Evolutionary conservation across 2,888 invertebrate species (phyloP), one percentile per base, ranked within the genome.

Genomic region (Agrilus mali): DNA sequence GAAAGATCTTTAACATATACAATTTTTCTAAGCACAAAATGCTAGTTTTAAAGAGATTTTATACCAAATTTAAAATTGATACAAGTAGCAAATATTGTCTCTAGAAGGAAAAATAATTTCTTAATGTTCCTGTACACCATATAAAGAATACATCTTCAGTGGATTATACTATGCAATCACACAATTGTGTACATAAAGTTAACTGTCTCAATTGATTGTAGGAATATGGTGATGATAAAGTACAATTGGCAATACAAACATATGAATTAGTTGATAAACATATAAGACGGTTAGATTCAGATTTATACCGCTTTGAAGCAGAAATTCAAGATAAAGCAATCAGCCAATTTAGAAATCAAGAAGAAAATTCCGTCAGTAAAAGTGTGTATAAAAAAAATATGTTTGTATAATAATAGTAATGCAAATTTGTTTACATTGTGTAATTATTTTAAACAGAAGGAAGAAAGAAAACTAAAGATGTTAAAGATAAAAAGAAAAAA

Each of bases 181-280:
- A n/a, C n/a, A n/a, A n/a, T n/a, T n/a, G n/a, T n/a, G n/a, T n/a
- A n/a, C n/a, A n/a, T n/a, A n/a, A n/a, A n/a, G n/a, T n/a, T n/a
- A n/a, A n/a, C n/a, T n/a, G n/a, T n/a, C n/a, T n/a, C n/a, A n/a
- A n/a, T 35, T 35, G n/a, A 17, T 14, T 57, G 41, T 45, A 66
- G 65, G 94, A 94, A 62, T 93, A 89, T 63, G 93, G 93, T 2
- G 96, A 96, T 62, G 95, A 96, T 59, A 97, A 97, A 71, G 95
- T 97, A 31, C 92, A 94, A 63, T 72, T 97, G 47, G 95, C 97
- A 2, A 93, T 95, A 68, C 94, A 96, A 70, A 96, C 96, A 0
- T 98, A 98, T 61, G 97, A 98, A 71, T 71, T 96, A 67, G 94
- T 96, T 33, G 96, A 98, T 66, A 96, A 96, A 66, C 96, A 97